A percentile compares a stretch with the other conserved stretches of the same genome.
phyloP scores from a whole-genome alignment of 2,113 vertebrate species.

The Condylura cristata region DNA sequence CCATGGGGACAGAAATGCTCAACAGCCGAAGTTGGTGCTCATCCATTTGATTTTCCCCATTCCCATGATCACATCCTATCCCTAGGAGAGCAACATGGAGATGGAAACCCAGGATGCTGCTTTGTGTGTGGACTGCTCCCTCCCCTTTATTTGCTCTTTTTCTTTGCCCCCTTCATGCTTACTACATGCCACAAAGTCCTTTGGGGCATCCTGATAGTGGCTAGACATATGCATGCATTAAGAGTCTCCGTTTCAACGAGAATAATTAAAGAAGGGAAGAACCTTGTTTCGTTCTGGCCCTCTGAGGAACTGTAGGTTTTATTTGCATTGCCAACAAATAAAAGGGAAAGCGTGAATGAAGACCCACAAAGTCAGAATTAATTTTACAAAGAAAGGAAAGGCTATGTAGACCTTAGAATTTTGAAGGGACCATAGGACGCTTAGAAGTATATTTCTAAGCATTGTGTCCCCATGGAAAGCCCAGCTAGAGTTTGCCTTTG shows the following conservation, averaged over 20 bases:
- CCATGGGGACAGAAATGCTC: background rate
- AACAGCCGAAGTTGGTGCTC: background rate
- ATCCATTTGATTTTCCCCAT: background rate
- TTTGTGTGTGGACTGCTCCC: background rate
- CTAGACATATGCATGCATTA: background rate
- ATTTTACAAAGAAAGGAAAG: conserved; percentile 10
- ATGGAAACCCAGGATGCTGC: background rate
- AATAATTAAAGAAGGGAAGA: background rate
- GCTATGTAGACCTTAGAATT: background rate
- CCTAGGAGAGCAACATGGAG: background rate
- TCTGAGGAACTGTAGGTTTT: background rate
- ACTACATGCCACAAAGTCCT: background rate
- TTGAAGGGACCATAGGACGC: background rate
- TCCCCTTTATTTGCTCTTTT: background rate
- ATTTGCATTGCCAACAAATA: background rate
- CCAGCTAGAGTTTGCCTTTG: background rate
- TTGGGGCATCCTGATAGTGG: background rate
- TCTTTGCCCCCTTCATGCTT: background rate
- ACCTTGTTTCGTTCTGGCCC: background rate
- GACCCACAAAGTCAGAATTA: background rate
- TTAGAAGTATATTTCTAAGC: background rate
- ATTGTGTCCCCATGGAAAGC: background rate
- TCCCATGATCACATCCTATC: background rate
- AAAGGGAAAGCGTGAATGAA: background rate
- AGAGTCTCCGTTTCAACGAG: background rate